A percentile compares a stretch with the other conserved stretches of the same genome.
Conservation (phyloP, 2,888 invertebrate genomes). For the Dinocampus coccinellae region DNA sequence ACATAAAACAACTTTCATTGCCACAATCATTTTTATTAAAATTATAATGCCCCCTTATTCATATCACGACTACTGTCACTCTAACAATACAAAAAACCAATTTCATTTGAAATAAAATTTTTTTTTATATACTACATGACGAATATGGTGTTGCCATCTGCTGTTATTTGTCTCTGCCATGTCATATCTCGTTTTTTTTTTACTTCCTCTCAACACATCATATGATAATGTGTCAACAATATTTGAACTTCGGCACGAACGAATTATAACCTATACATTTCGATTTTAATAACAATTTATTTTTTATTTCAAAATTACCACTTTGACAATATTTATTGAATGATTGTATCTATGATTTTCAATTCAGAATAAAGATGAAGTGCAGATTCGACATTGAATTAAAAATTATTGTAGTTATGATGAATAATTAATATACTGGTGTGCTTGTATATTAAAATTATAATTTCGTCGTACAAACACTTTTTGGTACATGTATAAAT, state of each 20-base stretch:
- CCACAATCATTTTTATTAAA: background rate
- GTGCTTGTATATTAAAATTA: background rate
- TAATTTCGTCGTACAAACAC: conserved; percentile 13
- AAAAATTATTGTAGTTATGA: no score
- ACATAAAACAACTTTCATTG: background rate
- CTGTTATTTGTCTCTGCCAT: background rate
- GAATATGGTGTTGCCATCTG: background rate
- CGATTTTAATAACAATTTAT: background rate
- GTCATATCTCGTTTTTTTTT: background rate
- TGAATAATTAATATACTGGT: background rate
- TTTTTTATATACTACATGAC: background rate
- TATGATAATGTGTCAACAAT: background rate
- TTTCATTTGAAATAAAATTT: background rate
- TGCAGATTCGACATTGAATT: no score
- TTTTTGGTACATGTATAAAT: conserved; percentile 58
- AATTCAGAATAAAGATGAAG: no score
- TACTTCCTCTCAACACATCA: background rate
- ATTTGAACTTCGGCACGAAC: background rate
- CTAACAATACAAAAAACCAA: background rate
- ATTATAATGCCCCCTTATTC: background rate
- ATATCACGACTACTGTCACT: background rate
- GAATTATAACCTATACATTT: no score
- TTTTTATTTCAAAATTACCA: no score
- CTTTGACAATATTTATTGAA: no score
- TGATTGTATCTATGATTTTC: no score